Evolutionary conservation across 1,140 invertebrate species (phyloP), one percentile per base, ranked within the genome.

Genomic region (Bombus impatiens): DNA sequence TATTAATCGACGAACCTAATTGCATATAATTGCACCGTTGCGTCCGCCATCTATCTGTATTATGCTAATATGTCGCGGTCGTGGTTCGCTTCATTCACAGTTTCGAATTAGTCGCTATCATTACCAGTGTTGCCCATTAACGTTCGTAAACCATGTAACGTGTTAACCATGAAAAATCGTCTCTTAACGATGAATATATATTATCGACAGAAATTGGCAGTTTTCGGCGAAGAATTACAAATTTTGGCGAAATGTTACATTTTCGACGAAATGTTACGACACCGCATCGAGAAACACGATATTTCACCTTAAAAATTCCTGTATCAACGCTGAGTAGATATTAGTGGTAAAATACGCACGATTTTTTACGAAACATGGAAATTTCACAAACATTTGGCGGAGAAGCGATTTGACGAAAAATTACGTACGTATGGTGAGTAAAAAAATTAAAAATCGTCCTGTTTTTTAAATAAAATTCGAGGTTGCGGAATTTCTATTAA

Each of bases 21-120:
- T 71, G 6, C 67, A 71, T 28, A 71, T 80, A 80, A 70, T 71
- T 70, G 67, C 25, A 35, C 15, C 44, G 35, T 25, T 1, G 35
- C 25, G 35, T 37, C 32, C 28, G 28, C 32, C 8, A 71, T 53
- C 35, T 71, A 47, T 40, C 68, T 68, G 42, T 35, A 47, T 80
- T 80, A 80, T 80, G 78, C 44, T 80, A 70, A 80, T 80, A 79
- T 15, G 57, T 32, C 40, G 25, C 12, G 62, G 28, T 78, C 18
- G 22, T 9, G 42, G 15, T 3, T 32, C 28, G n/a, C 47, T 77
- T 77, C 53, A 77, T 77, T 77, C 35, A 28, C 75, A 77, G 25
- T 35, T 72, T 25, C 47, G 37, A 32, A 15, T 65, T n/a, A 65
- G 12, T 65, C 12, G n/a, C 62, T 32, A n/a, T 65, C 28, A 13